Conservation (phyloP, 2,113 vertebrate genomes). For the Brachyhypopomus gauderio region DNA sequence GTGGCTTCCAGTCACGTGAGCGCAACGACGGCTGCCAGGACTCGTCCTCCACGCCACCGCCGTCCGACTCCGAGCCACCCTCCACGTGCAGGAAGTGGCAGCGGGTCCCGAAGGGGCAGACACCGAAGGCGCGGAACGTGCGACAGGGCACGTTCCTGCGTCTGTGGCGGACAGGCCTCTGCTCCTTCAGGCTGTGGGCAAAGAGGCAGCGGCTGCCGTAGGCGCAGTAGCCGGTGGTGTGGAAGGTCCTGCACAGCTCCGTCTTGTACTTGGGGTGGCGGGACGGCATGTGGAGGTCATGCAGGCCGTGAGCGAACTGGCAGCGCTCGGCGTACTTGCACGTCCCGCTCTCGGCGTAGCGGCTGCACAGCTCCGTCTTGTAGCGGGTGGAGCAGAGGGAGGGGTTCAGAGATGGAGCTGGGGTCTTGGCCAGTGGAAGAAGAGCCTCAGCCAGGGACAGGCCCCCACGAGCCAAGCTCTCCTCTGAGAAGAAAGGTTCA, state of each 20-base stretch:
- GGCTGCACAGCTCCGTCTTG: slow-evolving; percentile 79
- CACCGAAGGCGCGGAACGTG: slow-evolving; percentile 63
- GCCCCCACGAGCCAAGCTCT: slow-evolving; percentile 1
- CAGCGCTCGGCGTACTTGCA: slow-evolving; percentile 78
- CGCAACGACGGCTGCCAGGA: background rate
- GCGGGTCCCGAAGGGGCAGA: slow-evolving; percentile 74
- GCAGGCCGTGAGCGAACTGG: slow-evolving; percentile 80
- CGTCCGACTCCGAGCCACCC: background rate
- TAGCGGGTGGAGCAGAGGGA: slow-evolving; percentile 77
- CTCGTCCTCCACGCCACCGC: background rate
- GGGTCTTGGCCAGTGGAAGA: slow-evolving; percentile 65
- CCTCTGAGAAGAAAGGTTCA: slow-evolving; percentile 59
- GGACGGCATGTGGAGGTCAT: slow-evolving; percentile 75
- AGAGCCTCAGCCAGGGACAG: slow-evolving; percentile 69
- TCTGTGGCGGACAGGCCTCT: slow-evolving; percentile 56
- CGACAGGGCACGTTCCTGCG: slow-evolving; percentile 69
- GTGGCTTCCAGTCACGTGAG: slow-evolving; percentile 65
- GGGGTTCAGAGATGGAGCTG: slow-evolving; percentile 47
- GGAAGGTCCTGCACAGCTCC: slow-evolving; percentile 75
- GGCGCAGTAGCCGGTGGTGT: slow-evolving; percentile 70
- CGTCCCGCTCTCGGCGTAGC: slow-evolving; percentile 66
- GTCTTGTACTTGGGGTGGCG: slow-evolving; percentile 83
- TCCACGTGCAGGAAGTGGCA: slow-evolving; percentile 72
- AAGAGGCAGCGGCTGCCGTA: slow-evolving; percentile 79
- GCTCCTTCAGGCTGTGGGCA: slow-evolving; percentile 72